Evolutionary conservation across 2,888 invertebrate species (phyloP), one percentile per base, ranked within the genome.

Genomic region (Himalopsyche anomala): DNA sequence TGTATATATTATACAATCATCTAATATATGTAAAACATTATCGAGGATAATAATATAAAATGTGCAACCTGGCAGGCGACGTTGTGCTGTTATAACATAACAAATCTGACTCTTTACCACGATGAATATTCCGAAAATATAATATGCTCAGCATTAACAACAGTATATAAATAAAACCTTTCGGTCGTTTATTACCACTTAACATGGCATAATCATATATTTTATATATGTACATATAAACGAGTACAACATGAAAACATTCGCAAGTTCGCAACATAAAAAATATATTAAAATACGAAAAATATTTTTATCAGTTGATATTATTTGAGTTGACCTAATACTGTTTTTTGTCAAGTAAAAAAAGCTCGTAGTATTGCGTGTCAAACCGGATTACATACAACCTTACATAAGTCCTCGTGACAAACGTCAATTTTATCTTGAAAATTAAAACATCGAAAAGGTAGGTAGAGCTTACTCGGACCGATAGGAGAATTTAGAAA

Each of bases 371-470:
- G 38, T 36, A 74, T 28, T 74, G 74, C 74, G 74, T 74, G 74
- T 74, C 74, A 74, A 15, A 36, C 74, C 74, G 74, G 36, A 74
- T 74, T 74, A 74, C 74, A 36, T 5, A 74, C 36, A 74, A 19
- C 74, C 28, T 74, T 74, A 74, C 74, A 38, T 74, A 74, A 74
- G 11, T 36, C 11, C 74, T 74, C 74, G 74, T 74, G 74, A 74
- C 38, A 74, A 74, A 74, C 19, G 74, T 74, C 36, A 28, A 74
- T 74, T 74, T 74, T 74, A 74, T 74, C 74, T 74, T 74, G 74
- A 74, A 74, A 74, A 74, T 74, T 36, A 74, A 74, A 74, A 74
- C 74, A 74, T 74, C 38, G 74, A 74, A 38, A 74, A 74, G 74
- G 74, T 74, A 74, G 74, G 74, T 74, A 74, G 15, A 12, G 74